A percentile compares a stretch with the other conserved stretches of the same genome.
Conservation (phyloP, 1,140 invertebrate genomes). For the Diuraphis noxia region DNA sequence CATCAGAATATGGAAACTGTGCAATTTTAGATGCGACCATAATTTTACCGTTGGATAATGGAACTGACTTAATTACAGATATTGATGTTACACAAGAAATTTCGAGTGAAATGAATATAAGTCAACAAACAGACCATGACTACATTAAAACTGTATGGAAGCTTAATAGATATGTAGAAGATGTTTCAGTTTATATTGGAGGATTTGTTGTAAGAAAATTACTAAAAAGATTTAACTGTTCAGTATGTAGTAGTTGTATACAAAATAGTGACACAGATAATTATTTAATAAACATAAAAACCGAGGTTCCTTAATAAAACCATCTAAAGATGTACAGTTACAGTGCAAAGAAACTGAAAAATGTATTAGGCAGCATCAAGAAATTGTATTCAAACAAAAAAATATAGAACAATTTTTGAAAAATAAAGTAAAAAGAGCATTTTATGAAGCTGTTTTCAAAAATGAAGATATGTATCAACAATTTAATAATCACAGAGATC, state of each 20-base stretch:
- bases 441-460: not conserved
- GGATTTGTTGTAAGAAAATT: not conserved
- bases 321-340: not conserved
- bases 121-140: too few relatives aligned
- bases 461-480: not conserved
- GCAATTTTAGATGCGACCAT: too few relatives aligned
- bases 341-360: not conserved
- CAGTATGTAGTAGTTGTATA: not conserved
- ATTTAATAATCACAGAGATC: slow-evolving; percentile 8
- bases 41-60: too few relatives aligned
- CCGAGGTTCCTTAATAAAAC: not conserved
- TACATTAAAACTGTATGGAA: too few relatives aligned
- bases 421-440: not conserved
- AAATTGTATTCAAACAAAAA: not conserved
- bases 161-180: too few relatives aligned
- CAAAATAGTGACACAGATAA: not conserved
- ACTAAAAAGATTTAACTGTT: not conserved
- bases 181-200: too few relatives aligned
- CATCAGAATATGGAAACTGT: too few relatives aligned
- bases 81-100: too few relatives aligned
- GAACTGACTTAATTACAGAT: too few relatives aligned
- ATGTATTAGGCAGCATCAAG: not conserved
- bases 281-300: not conserved
- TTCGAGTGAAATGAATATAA: too few relatives aligned
- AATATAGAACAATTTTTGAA: not conserved